Base-by-base conservation (phyloP, 2,113 vertebrate species). In the Colaptes auratus region DNA sequence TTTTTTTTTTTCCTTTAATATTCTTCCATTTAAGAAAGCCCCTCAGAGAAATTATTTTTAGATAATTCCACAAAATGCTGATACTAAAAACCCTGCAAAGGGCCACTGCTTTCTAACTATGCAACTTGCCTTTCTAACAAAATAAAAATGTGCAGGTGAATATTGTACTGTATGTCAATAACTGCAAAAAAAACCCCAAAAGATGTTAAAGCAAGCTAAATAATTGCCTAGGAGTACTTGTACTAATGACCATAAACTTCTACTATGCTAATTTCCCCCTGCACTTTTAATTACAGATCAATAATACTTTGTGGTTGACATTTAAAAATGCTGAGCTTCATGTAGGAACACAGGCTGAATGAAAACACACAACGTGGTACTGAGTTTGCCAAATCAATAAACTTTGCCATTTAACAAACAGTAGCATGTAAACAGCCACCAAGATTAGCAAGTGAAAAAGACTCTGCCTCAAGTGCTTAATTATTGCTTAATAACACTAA, bases 351-450 rank as follows among this genome's bases (percentile, higher is more conserved):
- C 97, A 98, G 98, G 96, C 98, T 97, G 97, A 98, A 98, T 98
- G 97, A 97, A 98, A 99, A 99, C 98, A 98, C 98, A 98, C 98
- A 98, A 97, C 95, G 98, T 98, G 97, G 96, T 98, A 98, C 98
- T 97, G 98, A 98, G 98, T 98, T 98, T 98, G 94, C 97, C 98
- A 96, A 98, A 99, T 99, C 98, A 98, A 98, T 99, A 99, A 98
- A 98, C 96, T 95, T 97, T 98, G 98, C 98, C 98, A 98, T 98
- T 98, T 98, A 98, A 98, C 98, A 98, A 98, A 98, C 97, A 97
- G 97, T 98, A 97, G 92, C 95, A 93, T 98, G 98, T 98, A 98
- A 98, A 98, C 98, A 98, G 97, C 97, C 97, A 97, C 97, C 90
- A 97, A 98, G 98, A 98, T 97, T 97, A 98, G 95, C 94, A 82